Conservation (phyloP, 2,888 invertebrate genomes). For the Drosophila kambysellisi region DNA sequence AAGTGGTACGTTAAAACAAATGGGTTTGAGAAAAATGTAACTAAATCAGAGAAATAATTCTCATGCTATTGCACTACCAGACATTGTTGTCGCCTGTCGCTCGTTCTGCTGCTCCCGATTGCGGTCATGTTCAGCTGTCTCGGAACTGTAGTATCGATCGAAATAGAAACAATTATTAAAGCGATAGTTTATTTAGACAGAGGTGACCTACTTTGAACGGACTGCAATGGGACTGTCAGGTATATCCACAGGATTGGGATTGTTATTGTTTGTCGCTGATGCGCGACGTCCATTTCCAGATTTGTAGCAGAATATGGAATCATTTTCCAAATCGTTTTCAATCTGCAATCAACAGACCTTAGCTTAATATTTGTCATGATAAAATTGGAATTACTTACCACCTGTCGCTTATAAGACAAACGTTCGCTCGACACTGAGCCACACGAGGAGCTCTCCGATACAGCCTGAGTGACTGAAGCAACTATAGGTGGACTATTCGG, state of each 20-base stretch:
- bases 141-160: conserved; percentile 73
- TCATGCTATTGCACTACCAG: conserved; percentile 86
- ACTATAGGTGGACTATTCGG: conserved; percentile 85
- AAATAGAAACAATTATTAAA: background rate
- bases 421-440: conserved; percentile 85
- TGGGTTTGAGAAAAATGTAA: conserved; percentile 81
- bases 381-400: conserved; percentile 57
- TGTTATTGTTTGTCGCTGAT: conserved; percentile 85
- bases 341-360: conserved; percentile 70
- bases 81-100: conserved; percentile 85
- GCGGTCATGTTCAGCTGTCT: conserved; percentile 85
- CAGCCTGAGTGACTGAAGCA: conserved; percentile 85
- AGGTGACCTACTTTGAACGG: conserved; percentile 83
- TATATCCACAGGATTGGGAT: conserved; percentile 83
- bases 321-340: conserved; percentile 85
- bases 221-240: conserved; percentile 85
- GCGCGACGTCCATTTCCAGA: conserved; percentile 84
- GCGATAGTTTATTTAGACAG: background rate
- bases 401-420: conserved; percentile 85
- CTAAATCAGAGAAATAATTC: conserved; percentile 86
- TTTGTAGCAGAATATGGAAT: conserved; percentile 85
- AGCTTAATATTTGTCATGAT: background rate
- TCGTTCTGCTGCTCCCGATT: conserved; percentile 84
- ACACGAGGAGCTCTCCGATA: conserved; percentile 85
- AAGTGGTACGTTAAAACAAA: conserved; percentile 60